phyloP scores from a whole-genome alignment of 1,140 invertebrate genomes.

The Batillaria attramentaria region DNA sequence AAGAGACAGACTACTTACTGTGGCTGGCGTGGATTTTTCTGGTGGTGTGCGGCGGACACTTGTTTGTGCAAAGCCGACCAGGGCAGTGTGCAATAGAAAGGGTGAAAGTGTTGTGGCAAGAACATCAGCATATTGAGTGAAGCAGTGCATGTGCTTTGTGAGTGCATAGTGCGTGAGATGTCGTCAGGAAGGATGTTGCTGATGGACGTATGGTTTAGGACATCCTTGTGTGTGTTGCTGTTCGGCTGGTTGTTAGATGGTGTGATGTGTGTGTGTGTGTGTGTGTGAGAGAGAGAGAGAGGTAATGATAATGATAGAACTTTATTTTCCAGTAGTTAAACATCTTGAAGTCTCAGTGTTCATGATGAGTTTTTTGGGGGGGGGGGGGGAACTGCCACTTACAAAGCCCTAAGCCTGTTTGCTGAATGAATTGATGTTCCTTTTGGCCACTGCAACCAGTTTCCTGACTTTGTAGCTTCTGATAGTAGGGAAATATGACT shows the following conservation, averaged over 20 bases:
- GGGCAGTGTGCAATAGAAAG: slow-evolving; percentile 88
- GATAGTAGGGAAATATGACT: too few species aligned
- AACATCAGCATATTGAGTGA: slow-evolving; percentile 80
- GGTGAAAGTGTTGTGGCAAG: slow-evolving; percentile 89
- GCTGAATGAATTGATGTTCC: too few species aligned
- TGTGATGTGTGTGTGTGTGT: too few species aligned
- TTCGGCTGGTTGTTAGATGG: too few species aligned
- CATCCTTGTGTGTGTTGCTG: too few species aligned
- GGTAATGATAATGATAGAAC: neutral
- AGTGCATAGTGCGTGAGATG: neutral
- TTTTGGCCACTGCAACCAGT: too few species aligned
- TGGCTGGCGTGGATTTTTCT: slow-evolving; percentile 90
- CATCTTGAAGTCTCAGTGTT: too few species aligned
- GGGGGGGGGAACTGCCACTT: too few species aligned
- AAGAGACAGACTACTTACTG: slow-evolving; percentile 86
- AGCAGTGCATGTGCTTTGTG: neutral
- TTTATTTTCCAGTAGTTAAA: neutral
- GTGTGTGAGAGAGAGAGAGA: neutral
- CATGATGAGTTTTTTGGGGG: too few species aligned
- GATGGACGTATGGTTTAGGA: too few species aligned
- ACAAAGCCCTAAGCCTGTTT: too few species aligned
- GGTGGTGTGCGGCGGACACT: slow-evolving; percentile 82
- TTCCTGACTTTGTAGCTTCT: too few species aligned
- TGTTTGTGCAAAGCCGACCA: slow-evolving; percentile 83
- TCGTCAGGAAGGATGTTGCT: neutral